phyloP scores from a whole-genome alignment of 2,888 invertebrate species.

The Smittia sp. region DNA sequence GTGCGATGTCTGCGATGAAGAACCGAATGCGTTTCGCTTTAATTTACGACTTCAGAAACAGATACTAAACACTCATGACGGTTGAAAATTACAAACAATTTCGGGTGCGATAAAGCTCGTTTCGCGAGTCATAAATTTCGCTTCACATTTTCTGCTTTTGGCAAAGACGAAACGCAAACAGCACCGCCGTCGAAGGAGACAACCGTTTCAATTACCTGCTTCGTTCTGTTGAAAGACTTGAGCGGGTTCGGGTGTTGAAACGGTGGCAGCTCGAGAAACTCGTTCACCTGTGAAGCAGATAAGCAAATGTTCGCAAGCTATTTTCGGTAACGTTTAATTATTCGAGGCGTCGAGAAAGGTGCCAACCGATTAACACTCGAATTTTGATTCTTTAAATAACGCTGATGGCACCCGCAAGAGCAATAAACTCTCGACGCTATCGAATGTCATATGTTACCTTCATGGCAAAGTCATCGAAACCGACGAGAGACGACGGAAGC shows the following conservation, averaged over 20 bases:
- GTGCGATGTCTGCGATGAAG: too few relatives aligned
- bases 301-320: constrained; percentile 11
- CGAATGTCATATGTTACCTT: constrained; percentile 47
- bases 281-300: constrained; percentile 63
- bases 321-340: constrained; percentile 26
- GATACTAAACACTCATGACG: not conserved
- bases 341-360: not conserved
- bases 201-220: constrained; percentile 58
- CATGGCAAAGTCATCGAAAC: constrained; percentile 69
- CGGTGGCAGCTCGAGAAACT: constrained; percentile 78
- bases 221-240: constrained; percentile 66
- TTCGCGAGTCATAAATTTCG: constrained; percentile 7
- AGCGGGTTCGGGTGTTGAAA: constrained; percentile 85
- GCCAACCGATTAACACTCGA: not conserved
- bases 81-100: constrained; percentile 16
- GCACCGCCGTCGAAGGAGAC: not conserved
- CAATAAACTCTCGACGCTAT: not conserved
- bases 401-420: not conserved
- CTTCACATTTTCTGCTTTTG: not conserved
- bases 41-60: not conserved
- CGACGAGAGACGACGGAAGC: constrained; percentile 71
- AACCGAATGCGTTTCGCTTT: too few relatives aligned
- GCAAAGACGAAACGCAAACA: not conserved
- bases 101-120: not conserved
- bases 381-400: not conserved